Conservation (phyloP, 2,797 vertebrate species). For the Mormyrus proboscirostris region DNA sequence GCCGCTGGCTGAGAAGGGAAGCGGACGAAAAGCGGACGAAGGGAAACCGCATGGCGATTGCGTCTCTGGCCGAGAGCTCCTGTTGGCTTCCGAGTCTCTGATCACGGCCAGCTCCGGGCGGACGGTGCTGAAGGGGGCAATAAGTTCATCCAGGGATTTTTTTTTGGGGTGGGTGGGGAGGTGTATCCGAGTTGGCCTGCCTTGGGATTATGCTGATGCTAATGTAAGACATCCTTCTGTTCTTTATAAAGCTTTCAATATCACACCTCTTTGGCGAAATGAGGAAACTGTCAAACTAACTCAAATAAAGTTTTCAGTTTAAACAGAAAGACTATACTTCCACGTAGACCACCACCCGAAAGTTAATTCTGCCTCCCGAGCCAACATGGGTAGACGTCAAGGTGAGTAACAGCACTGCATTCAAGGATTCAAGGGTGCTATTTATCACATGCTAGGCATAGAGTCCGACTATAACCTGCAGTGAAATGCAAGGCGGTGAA, state of each 20-base stretch:
- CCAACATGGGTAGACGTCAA: background rate
- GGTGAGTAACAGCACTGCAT: background rate
- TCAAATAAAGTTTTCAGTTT: background rate
- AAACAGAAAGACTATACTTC: background rate
- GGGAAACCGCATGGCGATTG: slow-evolving; percentile 53
- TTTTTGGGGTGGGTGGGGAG: slow-evolving; percentile 2
- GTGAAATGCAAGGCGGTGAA: background rate
- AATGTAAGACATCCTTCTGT: background rate
- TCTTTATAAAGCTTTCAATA: background rate
- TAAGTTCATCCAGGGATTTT: background rate
- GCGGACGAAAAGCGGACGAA: slow-evolving; percentile 32
- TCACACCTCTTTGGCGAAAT: background rate
- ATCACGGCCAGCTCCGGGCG: background rate
- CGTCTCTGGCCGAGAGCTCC: slow-evolving; percentile 48
- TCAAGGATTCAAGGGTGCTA: background rate
- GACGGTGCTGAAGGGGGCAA: slow-evolving; percentile 44
- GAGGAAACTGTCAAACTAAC: background rate
- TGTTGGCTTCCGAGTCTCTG: slow-evolving; percentile 48
- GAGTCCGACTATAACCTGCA: background rate
- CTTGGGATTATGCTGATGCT: background rate
- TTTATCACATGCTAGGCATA: background rate
- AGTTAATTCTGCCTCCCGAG: background rate
- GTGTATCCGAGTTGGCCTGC: background rate
- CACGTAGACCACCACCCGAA: background rate
- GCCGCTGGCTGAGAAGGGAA: slow-evolving; percentile 14